phyloP scores from a whole-genome alignment of 2,888 invertebrate genomes.

The Geophilus truncorum region DNA sequence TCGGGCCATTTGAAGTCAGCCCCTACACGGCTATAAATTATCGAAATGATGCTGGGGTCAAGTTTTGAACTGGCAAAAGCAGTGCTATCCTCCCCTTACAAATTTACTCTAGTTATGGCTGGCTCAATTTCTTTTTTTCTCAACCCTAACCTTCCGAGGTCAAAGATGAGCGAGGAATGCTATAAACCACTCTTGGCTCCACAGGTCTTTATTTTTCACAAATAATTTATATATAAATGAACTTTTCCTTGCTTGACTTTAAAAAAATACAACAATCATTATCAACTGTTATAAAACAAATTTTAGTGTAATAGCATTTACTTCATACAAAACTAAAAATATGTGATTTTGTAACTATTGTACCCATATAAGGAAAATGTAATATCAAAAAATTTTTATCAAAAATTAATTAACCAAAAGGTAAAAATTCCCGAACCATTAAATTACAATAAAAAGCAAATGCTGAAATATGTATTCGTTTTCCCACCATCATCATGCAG shows the following conservation, averaged over 20 bases:
- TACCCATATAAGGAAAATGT: too few species aligned
- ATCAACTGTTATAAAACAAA: neutral
- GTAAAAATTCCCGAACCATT: neutral
- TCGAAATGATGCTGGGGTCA: neutral
- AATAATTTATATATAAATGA: neutral
- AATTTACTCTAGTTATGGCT: slow-evolving; percentile 18
- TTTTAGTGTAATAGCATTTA: too few species aligned
- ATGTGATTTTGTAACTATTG: too few species aligned
- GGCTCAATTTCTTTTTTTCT: slow-evolving; percentile 12
- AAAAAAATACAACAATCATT: neutral
- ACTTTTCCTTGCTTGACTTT: neutral
- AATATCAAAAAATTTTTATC: too few species aligned
- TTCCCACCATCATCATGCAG: slow-evolving; percentile 5
- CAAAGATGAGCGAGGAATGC: slow-evolving; percentile 11
- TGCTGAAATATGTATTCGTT: neutral
- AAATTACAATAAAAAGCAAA: neutral
- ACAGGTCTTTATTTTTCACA: neutral
- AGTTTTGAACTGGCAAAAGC: slow-evolving; percentile 6
- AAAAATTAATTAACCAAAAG: neutral
- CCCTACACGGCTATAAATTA: neutral
- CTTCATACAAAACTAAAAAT: too few species aligned
- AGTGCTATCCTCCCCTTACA: slow-evolving; percentile 19
- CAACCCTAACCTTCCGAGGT: slow-evolving; percentile 13
- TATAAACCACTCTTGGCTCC: neutral
- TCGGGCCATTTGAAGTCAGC: slow-evolving; percentile 17